These are phyloP conservation scores for Syritta pipiens DNA, from an alignment of 2,888 invertebrate genomes.

Conservation along the genomic window DNA sequence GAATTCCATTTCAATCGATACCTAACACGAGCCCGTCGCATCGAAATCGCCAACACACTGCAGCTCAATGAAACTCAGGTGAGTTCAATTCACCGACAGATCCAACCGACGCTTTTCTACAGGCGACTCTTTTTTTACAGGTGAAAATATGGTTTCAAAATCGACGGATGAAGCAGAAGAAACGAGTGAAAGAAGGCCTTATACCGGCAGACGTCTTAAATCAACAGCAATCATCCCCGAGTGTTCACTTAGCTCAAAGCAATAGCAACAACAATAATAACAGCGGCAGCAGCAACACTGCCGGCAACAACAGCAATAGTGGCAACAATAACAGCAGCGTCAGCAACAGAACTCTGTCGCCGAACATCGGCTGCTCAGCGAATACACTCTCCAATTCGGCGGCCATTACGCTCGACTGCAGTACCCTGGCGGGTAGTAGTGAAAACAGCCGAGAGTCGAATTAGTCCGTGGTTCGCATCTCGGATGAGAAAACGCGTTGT, in stretches of 20 bases:
- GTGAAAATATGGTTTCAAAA: slow-evolving; percentile 99
- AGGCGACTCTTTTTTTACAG: slow-evolving; percentile 70
- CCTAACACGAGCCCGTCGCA: slow-evolving; percentile 96
- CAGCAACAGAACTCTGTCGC: slow-evolving; percentile 60
- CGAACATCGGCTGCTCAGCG: slow-evolving; percentile 28
- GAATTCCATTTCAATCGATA: slow-evolving; percentile 99
- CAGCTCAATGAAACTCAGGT: slow-evolving; percentile 97
- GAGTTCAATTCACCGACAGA: too few relatives aligned
- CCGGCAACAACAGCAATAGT: slow-evolving; percentile 71
- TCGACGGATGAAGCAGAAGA: slow-evolving; percentile 98
- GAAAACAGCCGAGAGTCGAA: slow-evolving; percentile 60
- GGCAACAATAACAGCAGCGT: slow-evolving; percentile 37
- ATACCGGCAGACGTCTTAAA: slow-evolving; percentile 83
- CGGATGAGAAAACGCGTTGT: neutral
- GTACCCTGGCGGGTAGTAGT: slow-evolving; percentile 52
- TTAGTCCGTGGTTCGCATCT: slow-evolving; percentile 17
- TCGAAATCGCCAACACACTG: slow-evolving; percentile 97
- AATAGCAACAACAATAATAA: slow-evolving; percentile 70
- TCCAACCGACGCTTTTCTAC: too few relatives aligned
- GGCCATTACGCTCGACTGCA: slow-evolving; percentile 22
- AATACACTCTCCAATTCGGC: slow-evolving; percentile 48
- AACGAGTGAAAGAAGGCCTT: slow-evolving; percentile 95
- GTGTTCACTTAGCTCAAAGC: slow-evolving; percentile 71
- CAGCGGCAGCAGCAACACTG: slow-evolving; percentile 62
- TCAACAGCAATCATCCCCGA: slow-evolving; percentile 78